A percentile compares a stretch with the other conserved stretches of the same genome.
Evolutionary conservation across 2,888 invertebrate genomes (phyloP).

Genomic region (Oithona nana): DNA sequence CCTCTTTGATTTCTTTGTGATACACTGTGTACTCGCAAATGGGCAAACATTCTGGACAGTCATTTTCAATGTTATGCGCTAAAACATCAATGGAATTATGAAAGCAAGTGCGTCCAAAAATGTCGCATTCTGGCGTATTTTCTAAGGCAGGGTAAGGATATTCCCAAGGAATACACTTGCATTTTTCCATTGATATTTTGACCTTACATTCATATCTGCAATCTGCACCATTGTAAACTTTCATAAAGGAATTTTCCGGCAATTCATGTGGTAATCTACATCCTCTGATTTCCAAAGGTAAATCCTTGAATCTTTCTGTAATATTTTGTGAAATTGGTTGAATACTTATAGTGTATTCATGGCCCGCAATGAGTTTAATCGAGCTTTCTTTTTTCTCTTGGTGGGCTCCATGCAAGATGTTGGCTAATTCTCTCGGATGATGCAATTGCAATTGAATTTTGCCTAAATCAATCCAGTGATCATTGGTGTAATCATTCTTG

Average conservation of each 20-base stretch:
- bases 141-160: too few species aligned
- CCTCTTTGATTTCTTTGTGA: too few species aligned
- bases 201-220: neutral
- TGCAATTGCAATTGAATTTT: neutral
- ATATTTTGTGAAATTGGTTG: neutral
- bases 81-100: neutral
- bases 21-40: too few species aligned
- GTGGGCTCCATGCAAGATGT: too few species aligned
- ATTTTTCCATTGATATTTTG: neutral
- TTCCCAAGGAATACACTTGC: neutral
- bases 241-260: too few species aligned
- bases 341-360: neutral
- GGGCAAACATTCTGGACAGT: too few species aligned
- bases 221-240: neutral
- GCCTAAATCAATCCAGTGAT: too few species aligned
- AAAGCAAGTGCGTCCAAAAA: neutral
- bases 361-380: neutral
- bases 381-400: too few species aligned
- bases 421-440: neutral
- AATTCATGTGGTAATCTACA: too few species aligned
- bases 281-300: too few species aligned
- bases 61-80: too few species aligned
- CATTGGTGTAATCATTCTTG: neutral
- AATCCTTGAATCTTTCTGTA: neutral
- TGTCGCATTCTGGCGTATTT: neutral